Evolutionary conservation across 1,140 invertebrate species (phyloP).

Genomic region (Panulirus ornatus): DNA sequence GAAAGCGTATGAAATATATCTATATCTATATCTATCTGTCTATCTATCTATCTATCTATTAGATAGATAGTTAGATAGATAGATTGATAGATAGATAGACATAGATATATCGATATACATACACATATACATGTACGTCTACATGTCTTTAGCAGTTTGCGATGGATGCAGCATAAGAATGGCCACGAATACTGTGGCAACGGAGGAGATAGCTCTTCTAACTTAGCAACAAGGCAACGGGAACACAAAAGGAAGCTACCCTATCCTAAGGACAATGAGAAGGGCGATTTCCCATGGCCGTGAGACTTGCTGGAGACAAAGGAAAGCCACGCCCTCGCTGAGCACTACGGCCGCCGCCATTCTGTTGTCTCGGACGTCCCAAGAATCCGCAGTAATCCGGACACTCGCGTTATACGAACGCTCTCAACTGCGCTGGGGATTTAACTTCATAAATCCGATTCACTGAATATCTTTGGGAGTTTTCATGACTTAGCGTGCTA

Average conservation of each 20-base stretch:
- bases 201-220: background rate
- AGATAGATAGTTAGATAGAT: background rate
- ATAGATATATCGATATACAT: no score
- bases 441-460: constrained; percentile 39
- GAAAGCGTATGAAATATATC: background rate
- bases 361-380: constrained; percentile 15
- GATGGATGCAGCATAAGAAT: no score
- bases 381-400: constrained; percentile 24
- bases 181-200: background rate
- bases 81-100: background rate
- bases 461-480: constrained; percentile 35
- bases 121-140: background rate
- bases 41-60: background rate
- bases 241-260: background rate
- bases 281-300: background rate
- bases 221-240: background rate
- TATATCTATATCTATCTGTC: no score
- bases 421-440: background rate
- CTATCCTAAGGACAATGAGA: background rate
- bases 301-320: background rate
- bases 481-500: constrained; percentile 24
- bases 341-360: background rate
- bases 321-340: constrained; percentile 26
- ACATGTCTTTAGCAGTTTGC: no score
- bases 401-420: constrained; percentile 4